phyloP scores from a whole-genome alignment of 2,797 vertebrate genomes.

The Hoplostethus mediterraneus region DNA sequence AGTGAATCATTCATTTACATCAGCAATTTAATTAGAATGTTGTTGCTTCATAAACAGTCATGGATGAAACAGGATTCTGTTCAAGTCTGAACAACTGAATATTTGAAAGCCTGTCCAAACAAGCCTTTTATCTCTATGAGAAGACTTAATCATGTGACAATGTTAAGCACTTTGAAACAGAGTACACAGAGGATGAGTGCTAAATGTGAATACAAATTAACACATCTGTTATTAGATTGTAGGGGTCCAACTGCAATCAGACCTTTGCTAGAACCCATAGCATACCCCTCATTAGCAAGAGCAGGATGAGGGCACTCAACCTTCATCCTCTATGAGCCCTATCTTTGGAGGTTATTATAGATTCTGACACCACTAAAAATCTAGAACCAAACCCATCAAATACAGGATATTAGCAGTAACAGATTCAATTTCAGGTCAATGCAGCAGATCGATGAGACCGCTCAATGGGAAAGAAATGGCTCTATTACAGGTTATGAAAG shows the following conservation, averaged over 20 bases:
- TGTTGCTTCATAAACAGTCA: constrained; percentile 37
- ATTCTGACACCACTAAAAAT: constrained; percentile 47
- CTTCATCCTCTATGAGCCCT: constrained; percentile 26
- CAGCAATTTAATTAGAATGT: constrained; percentile 33
- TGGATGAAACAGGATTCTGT: constrained; percentile 39
- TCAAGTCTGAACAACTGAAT: constrained; percentile 53
- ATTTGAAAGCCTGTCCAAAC: constrained; percentile 68
- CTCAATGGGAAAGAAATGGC: constrained; percentile 48
- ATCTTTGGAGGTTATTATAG: constrained; percentile 26
- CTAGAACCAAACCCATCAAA: constrained; percentile 50
- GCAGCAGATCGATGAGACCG: constrained; percentile 56
- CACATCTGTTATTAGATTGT: constrained; percentile 49
- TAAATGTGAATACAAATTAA: constrained; percentile 72
- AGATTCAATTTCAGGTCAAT: constrained; percentile 70
- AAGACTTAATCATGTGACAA: constrained; percentile 76
- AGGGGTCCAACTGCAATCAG: constrained; percentile 49
- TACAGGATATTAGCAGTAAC: constrained; percentile 58
- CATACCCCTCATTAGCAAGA: constrained; percentile 27
- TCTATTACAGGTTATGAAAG: constrained; percentile 58
- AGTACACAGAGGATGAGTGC: constrained; percentile 50
- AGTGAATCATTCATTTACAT: not conserved
- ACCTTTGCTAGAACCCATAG: constrained; percentile 38
- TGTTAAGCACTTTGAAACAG: constrained; percentile 67
- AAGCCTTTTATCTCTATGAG: constrained; percentile 66
- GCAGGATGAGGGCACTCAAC: constrained; percentile 23